phyloP scores from a whole-genome alignment of 2,113 vertebrate genomes.

The Numida meleagris region DNA sequence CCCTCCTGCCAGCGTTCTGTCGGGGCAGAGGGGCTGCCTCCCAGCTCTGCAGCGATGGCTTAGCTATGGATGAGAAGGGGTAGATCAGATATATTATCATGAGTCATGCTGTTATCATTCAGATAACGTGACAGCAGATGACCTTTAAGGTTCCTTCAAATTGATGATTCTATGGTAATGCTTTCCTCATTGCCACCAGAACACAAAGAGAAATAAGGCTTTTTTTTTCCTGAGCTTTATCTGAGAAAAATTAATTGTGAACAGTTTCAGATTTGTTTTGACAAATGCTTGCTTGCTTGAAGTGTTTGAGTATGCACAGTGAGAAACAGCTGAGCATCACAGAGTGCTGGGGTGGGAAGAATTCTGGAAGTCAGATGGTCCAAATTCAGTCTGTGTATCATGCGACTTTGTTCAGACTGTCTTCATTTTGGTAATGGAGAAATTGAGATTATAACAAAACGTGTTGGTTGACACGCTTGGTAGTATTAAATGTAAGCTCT shows the following conservation, averaged over 20 bases:
- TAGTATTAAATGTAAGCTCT: not conserved
- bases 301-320: not conserved
- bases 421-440: not conserved
- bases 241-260: not conserved
- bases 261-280: not conserved
- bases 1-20: not conserved
- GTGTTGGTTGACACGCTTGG: not conserved
- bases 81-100: fast-evolving
- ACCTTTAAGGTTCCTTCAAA: too few species aligned
- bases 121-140: not conserved
- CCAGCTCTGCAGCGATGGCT: not conserved
- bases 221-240: not conserved
- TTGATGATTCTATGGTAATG: not conserved
- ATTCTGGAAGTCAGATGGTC: not conserved
- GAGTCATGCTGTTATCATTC: not conserved
- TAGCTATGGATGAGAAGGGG: not conserved
- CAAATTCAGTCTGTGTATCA: not conserved
- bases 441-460: not conserved
- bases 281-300: not conserved
- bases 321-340: not conserved
- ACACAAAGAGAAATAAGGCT: not conserved
- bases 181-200: not conserved
- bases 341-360: not conserved
- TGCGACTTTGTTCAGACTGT: not conserved
- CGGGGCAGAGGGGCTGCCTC: not conserved